Evolutionary conservation across 1,140 invertebrate genomes (phyloP).

Genomic region (Brachionus asplanchnoidis): DNA sequence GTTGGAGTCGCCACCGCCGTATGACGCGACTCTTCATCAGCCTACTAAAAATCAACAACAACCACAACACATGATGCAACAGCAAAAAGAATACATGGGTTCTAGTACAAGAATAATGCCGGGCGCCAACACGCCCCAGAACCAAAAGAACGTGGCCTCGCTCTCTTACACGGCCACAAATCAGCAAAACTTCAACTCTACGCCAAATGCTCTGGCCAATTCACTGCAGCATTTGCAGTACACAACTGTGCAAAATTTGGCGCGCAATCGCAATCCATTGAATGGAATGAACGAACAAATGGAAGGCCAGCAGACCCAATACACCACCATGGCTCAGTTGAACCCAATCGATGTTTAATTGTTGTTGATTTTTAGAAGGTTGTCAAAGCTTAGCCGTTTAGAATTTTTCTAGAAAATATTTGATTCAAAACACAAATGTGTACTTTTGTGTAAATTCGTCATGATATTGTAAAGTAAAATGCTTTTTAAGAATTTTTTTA

Average conservation of each 20-base stretch:
- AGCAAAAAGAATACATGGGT: constrained; percentile 31
- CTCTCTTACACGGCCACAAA: constrained; percentile 15
- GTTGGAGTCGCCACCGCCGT: constrained; percentile 41
- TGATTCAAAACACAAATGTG: not conserved
- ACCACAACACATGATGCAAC: constrained; percentile 2
- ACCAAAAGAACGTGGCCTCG: not conserved
- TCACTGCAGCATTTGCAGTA: constrained; percentile 33
- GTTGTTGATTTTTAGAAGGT: constrained; percentile 16
- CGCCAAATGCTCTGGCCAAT: not conserved
- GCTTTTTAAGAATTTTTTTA: not conserved
- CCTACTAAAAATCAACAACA: constrained; percentile 36
- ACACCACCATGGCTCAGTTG: constrained; percentile 36
- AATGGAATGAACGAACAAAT: constrained; percentile 27
- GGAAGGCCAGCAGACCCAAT: constrained; percentile 15
- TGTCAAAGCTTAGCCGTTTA: not conserved
- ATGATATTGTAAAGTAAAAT: constrained; percentile 15
- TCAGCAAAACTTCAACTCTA: not conserved
- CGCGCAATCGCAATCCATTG: constrained; percentile 29
- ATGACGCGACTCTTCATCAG: constrained; percentile 28
- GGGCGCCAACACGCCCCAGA: not conserved
- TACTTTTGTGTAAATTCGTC: constrained; percentile 29
- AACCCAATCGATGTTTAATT: constrained; percentile 42
- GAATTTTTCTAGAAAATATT: not conserved
- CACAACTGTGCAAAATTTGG: constrained; percentile 40
- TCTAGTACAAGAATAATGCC: not conserved